Percentiles rank a stretch among this genome's conserved stretches.
Conservation (phyloP, 2,888 invertebrate species). For the Anthophora plumipes region DNA sequence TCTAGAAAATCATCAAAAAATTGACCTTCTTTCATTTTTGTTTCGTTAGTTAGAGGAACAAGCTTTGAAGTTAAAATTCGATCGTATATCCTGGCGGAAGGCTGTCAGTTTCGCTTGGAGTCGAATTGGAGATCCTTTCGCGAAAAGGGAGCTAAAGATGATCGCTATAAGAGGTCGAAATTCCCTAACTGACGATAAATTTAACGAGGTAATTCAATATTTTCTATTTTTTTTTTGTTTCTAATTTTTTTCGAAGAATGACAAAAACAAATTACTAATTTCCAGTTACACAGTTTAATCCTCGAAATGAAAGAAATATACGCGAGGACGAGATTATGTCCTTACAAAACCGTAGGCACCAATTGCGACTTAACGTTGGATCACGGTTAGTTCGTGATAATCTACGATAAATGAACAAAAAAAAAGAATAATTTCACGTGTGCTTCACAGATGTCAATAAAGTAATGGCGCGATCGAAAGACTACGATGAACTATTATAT, state of each 20-base stretch:
- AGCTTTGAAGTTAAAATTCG: constrained; percentile 90
- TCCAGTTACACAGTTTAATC: constrained; percentile 89
- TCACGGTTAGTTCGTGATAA: constrained; percentile 78
- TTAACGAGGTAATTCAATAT: constrained; percentile 87
- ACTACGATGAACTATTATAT: constrained; percentile 90
- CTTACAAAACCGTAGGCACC: constrained; percentile 85
- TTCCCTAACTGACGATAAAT: constrained; percentile 91
- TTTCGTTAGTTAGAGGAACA: constrained; percentile 87
- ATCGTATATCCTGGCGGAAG: constrained; percentile 90
- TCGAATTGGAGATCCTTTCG: constrained; percentile 88
- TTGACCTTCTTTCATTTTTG: not conserved
- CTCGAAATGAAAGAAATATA: constrained; percentile 93
- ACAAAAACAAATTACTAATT: constrained; percentile 43
- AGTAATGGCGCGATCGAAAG: constrained; percentile 90
- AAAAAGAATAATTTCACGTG: not conserved
- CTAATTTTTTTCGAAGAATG: not conserved
- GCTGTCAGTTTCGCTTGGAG: constrained; percentile 90
- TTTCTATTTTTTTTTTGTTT: not conserved
- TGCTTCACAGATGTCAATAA: constrained; percentile 83
- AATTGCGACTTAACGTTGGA: constrained; percentile 84
- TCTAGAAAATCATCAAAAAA: not conserved
- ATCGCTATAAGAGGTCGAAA: constrained; percentile 90
- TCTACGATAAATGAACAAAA: not conserved
- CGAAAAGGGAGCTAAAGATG: constrained; percentile 89
- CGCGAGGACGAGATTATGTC: constrained; percentile 90